phyloP scores from a whole-genome alignment of 1,140 invertebrate species.

The Oedothorax gibbosus region DNA sequence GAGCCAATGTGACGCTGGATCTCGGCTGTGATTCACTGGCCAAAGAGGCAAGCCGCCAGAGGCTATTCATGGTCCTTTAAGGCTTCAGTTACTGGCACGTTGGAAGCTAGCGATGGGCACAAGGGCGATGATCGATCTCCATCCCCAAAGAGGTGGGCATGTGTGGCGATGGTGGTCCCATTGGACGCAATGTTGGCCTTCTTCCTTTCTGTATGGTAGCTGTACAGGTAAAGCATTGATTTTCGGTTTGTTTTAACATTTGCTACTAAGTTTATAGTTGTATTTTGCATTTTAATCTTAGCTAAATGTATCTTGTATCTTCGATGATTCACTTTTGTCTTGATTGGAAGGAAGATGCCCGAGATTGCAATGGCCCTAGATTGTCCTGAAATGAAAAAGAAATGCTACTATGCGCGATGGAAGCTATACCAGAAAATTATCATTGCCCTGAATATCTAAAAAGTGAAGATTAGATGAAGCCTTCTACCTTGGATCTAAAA shows the following conservation, averaged over 20 bases:
- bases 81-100: conserved; percentile 17
- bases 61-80: conserved; percentile 22
- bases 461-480: too few relatives aligned
- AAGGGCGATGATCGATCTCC: neutral
- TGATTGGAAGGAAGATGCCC: too few relatives aligned
- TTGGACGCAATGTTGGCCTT: conserved; percentile 34
- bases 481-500: too few relatives aligned
- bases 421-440: too few relatives aligned
- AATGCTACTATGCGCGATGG: too few relatives aligned
- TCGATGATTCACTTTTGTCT: too few relatives aligned
- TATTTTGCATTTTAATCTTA: neutral
- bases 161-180: conserved; percentile 37
- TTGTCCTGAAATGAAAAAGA: too few relatives aligned
- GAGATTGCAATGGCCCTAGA: too few relatives aligned
- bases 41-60: conserved; percentile 27
- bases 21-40: conserved; percentile 29
- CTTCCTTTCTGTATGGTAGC: conserved; percentile 47
- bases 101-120: conserved; percentile 38
- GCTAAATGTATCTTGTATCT: too few relatives aligned
- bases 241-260: conserved; percentile 50
- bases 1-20: conserved; percentile 14
- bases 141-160: conserved; percentile 29
- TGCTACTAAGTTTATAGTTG: neutral
- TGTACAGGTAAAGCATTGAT: conserved; percentile 54
- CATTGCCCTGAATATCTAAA: too few relatives aligned